phyloP scores from a whole-genome alignment of 2,888 invertebrate species.

The Crepidodera aurea region DNA sequence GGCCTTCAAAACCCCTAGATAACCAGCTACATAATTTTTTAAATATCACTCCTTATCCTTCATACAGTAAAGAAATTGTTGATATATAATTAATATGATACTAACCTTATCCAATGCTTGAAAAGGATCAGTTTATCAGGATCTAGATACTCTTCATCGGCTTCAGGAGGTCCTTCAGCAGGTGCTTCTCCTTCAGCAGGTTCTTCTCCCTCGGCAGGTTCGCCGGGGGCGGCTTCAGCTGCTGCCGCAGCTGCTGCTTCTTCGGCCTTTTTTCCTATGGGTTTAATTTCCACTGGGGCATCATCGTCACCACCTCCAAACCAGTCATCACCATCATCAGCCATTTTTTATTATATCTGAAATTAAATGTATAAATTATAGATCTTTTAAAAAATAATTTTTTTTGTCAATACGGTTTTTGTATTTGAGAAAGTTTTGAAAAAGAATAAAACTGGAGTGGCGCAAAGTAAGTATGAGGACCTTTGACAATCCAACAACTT shows the following conservation, averaged over 20 bases:
- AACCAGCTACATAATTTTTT: too few species aligned
- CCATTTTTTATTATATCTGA: constrained; percentile 29
- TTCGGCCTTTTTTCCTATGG: constrained; percentile 31
- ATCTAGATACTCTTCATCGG: constrained; percentile 63
- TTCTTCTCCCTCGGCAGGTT: constrained; percentile 40
- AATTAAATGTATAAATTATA: neutral
- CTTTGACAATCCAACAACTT: too few species aligned
- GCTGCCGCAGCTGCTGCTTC: constrained; percentile 44
- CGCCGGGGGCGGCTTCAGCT: constrained; percentile 34
- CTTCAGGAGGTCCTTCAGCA: constrained; percentile 55
- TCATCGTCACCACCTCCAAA: constrained; percentile 42
- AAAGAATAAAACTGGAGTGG: too few species aligned
- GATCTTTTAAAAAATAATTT: too few species aligned
- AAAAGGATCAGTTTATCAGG: constrained; percentile 74
- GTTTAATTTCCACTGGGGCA: constrained; percentile 31
- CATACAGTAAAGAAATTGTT: too few species aligned
- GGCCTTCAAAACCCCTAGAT: too few species aligned
- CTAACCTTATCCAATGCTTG: constrained; percentile 83
- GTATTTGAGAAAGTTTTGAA: too few species aligned
- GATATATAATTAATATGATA: too few species aligned
- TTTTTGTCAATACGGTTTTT: too few species aligned
- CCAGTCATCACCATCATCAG: constrained; percentile 45
- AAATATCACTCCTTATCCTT: too few species aligned
- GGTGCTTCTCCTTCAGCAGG: constrained; percentile 49
- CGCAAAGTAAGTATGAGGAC: too few species aligned